Percentiles rank a stretch among this genome's conserved stretches.
Evolutionary conservation across 2,113 vertebrate species (phyloP).

Genomic region (Strix aluco): DNA sequence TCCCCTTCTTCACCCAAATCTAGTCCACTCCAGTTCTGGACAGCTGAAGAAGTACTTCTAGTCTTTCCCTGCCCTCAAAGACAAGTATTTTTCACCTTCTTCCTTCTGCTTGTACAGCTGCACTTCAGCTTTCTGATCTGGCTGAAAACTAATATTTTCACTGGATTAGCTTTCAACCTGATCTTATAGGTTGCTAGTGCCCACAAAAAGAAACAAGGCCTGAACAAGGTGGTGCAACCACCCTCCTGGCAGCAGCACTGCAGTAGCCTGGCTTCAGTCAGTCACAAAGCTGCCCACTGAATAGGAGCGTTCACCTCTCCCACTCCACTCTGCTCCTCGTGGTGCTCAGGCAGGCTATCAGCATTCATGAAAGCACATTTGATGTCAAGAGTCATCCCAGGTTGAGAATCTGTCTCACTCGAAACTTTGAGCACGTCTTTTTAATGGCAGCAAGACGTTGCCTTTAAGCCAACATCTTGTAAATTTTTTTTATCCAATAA

Average conservation of each 20-base stretch:
- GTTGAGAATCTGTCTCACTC: not conserved
- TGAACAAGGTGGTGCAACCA: not conserved
- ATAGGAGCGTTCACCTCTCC: not conserved
- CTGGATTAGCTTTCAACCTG: not conserved
- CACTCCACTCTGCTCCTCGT: not conserved
- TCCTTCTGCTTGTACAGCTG: not conserved
- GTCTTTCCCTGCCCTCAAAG: not conserved
- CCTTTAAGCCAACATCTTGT: not conserved
- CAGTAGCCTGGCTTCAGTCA: not conserved
- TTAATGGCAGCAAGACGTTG: rapidly evolving
- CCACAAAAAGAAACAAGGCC: not conserved
- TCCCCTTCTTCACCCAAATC: not conserved
- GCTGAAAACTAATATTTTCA: not conserved
- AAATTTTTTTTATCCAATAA: not conserved
- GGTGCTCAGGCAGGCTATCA: not conserved
- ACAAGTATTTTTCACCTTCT: not conserved
- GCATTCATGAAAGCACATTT: not conserved
- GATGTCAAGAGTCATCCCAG: not conserved
- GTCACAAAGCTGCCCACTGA: not conserved
- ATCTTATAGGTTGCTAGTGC: not conserved
- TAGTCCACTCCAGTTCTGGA: not conserved
- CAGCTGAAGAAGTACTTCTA: not conserved
- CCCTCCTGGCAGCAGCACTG: not conserved
- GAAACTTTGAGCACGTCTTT: not conserved
- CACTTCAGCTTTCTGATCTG: not conserved